Evolutionary conservation across 37 sponge, comb jelly and placozoan species (phyloP), one percentile per base, ranked within the genome.

Genomic region (Halisarca cf. caerulea): DNA sequence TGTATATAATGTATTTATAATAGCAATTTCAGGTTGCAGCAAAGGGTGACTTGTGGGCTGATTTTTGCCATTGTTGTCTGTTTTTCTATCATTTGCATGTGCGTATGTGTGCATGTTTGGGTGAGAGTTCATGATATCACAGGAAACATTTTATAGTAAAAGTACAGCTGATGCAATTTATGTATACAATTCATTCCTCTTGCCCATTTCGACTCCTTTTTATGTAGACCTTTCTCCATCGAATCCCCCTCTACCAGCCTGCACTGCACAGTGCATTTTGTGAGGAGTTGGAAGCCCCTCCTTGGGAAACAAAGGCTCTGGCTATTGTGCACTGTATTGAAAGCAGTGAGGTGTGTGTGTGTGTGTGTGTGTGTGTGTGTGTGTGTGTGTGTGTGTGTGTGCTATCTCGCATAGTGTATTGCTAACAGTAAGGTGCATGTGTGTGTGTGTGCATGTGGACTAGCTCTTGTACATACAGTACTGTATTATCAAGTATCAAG

Each of bases 221-320:
- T n/a, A n/a, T n/a, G n/a, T n/a, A 90, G 86, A 59, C 80, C 20
- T 89, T 89, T 71, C 81, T 89, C 27, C 53, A 64, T 3, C 60
- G 61, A 38, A 27, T 80, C 37, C 80, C 83, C n/a, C 66, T 38
- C 0, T 33, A 69, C 73, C 43, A 86, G 3, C 7, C 78, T 40
- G 28, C 25, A 6, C 34, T 84, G 60, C 35, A 47, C 51, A 11
- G 11, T 11, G 11, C 11, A 11, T 11, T 6, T 47, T 47, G 51
- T 47, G 51, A 47, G 11, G 51, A 11, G 11, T 11, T 47, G 51
- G 51, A 47, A 43, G 89, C 55, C 83, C 83, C 81, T 64, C 82
- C 89, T 74, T 79, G 70, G 59, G 89, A 86, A 61, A 78, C 81
- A 40, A 86, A 92, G 43, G 81, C 80, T 40, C 78, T 88, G 28